phyloP scores from a whole-genome alignment of 2,888 invertebrate species.

The Drosophila glabriapex region DNA sequence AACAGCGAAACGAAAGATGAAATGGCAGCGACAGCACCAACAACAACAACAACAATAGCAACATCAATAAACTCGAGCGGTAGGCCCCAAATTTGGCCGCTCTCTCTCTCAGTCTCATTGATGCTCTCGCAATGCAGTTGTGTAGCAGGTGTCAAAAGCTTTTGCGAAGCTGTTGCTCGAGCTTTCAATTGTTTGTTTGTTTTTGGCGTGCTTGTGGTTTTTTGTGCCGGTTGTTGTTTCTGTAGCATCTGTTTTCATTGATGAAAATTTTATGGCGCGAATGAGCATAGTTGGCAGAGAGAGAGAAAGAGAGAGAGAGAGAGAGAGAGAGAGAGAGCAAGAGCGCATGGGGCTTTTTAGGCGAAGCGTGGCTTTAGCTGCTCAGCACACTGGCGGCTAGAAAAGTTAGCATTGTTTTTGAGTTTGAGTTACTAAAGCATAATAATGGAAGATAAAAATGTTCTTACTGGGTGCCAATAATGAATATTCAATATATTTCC shows the following conservation, averaged over 20 bases:
- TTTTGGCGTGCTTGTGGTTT: slow-evolving; percentile 57
- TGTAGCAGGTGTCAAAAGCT: slow-evolving; percentile 72
- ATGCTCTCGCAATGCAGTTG: slow-evolving; percentile 33
- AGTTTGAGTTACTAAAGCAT: background rate
- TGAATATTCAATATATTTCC: background rate
- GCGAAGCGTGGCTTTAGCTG: slow-evolving; percentile 8
- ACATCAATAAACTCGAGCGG: slow-evolving; percentile 27
- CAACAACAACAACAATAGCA: slow-evolving; percentile 18
- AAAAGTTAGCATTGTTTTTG: slow-evolving; percentile 9
- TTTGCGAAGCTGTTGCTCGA: slow-evolving; percentile 27
- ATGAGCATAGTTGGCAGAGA: slow-evolving; percentile 15
- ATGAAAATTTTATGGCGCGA: slow-evolving; percentile 62
- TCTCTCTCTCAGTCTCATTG: slow-evolving; percentile 19
- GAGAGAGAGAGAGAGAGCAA: slow-evolving; percentile 15
- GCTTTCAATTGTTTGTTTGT: slow-evolving; percentile 66
- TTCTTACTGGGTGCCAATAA: background rate
- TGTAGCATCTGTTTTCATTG: slow-evolving; percentile 67
- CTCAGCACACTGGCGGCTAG: slow-evolving; percentile 34
- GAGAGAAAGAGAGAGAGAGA: slow-evolving; percentile 10
- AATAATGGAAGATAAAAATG: too few relatives aligned
- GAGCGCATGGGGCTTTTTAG: background rate
- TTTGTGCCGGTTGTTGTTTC: slow-evolving; percentile 71
- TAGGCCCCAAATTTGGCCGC: slow-evolving; percentile 48
- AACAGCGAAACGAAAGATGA: slow-evolving; percentile 36
- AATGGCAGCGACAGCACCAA: slow-evolving; percentile 39